Evolutionary conservation across 2,113 vertebrate species (phyloP).

Genomic region (Cryptomyrus ogoouensis): DNA sequence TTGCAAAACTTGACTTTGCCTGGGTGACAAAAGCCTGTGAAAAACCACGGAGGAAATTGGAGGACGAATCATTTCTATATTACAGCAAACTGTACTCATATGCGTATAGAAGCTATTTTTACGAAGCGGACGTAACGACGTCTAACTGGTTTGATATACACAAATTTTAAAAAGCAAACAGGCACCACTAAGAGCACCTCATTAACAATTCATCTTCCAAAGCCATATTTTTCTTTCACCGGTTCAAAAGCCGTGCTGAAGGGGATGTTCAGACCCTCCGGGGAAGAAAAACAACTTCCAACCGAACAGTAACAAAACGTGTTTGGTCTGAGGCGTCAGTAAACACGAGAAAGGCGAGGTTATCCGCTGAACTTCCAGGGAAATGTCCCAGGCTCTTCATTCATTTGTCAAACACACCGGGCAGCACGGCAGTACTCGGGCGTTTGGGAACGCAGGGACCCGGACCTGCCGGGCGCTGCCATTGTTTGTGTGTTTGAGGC

Average conservation of each 20-base stretch:
- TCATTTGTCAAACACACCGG: neutral
- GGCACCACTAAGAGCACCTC: neutral
- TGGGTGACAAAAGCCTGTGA: neutral
- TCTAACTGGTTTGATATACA: neutral
- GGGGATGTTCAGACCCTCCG: neutral
- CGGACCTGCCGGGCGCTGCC: neutral
- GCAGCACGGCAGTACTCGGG: neutral
- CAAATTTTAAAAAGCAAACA: neutral
- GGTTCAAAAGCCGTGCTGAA: neutral
- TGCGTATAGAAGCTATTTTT: neutral
- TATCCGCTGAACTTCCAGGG: neutral
- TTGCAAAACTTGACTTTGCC: neutral
- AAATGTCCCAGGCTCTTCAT: neutral
- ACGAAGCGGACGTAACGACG: neutral
- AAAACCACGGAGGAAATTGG: neutral
- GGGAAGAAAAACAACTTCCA: neutral
- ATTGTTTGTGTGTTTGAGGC: neutral
- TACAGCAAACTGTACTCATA: neutral
- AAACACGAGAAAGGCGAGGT: neutral
- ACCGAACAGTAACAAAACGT: neutral
- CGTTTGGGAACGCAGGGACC: neutral
- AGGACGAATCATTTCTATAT: neutral
- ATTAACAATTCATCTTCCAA: neutral
- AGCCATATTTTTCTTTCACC: neutral
- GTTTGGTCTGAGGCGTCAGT: neutral